Conservation (phyloP, 2,113 vertebrate species). For the Epinephelus lanceolatus region DNA sequence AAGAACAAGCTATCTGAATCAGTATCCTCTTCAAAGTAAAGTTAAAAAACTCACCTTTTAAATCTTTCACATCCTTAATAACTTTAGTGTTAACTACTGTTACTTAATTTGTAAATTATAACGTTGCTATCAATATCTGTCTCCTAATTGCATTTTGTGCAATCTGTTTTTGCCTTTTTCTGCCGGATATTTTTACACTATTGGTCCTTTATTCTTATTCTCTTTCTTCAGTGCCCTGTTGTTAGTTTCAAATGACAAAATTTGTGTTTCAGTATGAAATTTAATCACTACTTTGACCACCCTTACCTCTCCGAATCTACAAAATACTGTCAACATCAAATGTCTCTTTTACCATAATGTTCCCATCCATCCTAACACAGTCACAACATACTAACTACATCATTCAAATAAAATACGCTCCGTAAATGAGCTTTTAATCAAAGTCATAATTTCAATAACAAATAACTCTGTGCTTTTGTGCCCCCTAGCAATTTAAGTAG, state of each 20-base stretch:
- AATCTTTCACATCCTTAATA: not conserved
- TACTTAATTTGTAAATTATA: too few relatives aligned
- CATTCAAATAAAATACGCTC: conserved; percentile 89
- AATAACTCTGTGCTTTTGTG: conserved; percentile 89
- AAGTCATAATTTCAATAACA: conserved; percentile 74
- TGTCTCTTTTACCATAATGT: not conserved
- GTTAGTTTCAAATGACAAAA: conserved; percentile 22
- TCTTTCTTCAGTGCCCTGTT: not conserved
- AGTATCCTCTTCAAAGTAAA: not conserved
- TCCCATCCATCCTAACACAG: conserved; percentile 83
- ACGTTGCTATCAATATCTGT: not conserved
- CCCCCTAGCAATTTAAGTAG: conserved; percentile 91
- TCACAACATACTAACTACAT: conserved; percentile 86
- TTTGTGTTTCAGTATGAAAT: conserved; percentile 12
- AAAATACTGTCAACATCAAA: conserved; percentile 27
- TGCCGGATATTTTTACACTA: not conserved
- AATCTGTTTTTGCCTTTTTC: not conserved
- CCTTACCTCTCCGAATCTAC: not conserved
- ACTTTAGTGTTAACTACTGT: not conserved
- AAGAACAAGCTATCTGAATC: conserved; percentile 12
- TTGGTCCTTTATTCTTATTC: not conserved
- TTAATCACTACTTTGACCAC: not conserved
- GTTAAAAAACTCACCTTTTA: conserved; percentile 2
- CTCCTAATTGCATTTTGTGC: not conserved
- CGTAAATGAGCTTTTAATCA: conserved; percentile 84